Evolutionary conservation across 1,140 invertebrate species (phyloP).

Genomic region (Zelostemma sp.): DNA sequence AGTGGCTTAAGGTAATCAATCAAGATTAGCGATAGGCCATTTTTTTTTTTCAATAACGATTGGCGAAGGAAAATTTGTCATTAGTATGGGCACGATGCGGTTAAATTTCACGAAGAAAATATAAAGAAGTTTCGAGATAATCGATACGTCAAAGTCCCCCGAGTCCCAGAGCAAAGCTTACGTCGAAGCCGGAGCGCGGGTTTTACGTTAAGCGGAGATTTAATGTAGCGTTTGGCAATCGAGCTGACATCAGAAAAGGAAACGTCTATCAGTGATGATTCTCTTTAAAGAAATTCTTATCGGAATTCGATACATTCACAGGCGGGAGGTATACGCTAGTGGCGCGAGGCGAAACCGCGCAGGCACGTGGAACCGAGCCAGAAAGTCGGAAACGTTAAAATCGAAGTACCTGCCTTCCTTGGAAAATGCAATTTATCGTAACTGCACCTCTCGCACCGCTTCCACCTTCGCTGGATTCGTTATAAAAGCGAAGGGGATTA

Average conservation of each 20-base stretch:
- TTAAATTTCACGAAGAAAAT: no score
- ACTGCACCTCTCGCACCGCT: constrained; percentile 46
- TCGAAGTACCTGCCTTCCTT: constrained; percentile 54
- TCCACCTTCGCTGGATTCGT: constrained; percentile 41
- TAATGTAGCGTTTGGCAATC: constrained; percentile 38
- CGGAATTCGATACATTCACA: constrained; percentile 61
- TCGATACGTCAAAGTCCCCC: no score
- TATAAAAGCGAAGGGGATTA: constrained; percentile 52
- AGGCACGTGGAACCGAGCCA: constrained; percentile 61
- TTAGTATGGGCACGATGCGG: no score
- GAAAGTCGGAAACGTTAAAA: constrained; percentile 63
- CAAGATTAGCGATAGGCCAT: no score
- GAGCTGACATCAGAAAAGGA: constrained; percentile 49
- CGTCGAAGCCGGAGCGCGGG: constrained; percentile 15
- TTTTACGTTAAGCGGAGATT: constrained; percentile 44
- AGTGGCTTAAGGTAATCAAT: no score
- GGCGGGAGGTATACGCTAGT: constrained; percentile 28
- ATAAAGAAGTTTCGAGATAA: no score
- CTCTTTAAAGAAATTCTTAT: constrained; percentile 57
- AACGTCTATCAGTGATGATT: constrained; percentile 47
- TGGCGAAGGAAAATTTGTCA: no score
- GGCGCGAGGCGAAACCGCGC: constrained; percentile 40
- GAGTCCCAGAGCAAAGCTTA: constrained; percentile 2
- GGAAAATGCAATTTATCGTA: constrained; percentile 64
- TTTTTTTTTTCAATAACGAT: no score